Conservation (phyloP, 2,888 invertebrate species). For the Pollenia griseotomentosa region DNA sequence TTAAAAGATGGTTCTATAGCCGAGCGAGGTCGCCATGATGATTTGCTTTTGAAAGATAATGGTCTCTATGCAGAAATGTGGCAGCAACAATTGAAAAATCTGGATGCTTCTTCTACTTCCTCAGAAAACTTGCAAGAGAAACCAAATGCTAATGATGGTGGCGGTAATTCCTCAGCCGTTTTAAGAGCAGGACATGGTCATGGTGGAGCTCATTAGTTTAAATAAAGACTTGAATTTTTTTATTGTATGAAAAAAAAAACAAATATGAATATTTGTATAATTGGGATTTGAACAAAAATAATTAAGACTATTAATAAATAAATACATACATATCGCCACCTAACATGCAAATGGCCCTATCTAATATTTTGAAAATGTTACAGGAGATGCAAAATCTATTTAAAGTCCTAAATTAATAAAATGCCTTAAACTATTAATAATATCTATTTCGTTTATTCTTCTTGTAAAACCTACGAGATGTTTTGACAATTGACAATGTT, state of each 20-base stretch:
- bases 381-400: too few relatives aligned
- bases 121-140: constrained; percentile 42
- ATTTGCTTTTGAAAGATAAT: constrained; percentile 88
- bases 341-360: too few relatives aligned
- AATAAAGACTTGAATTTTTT: constrained; percentile 26
- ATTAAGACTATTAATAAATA: background rate
- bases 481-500: too few relatives aligned
- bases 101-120: constrained; percentile 76
- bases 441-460: too few relatives aligned
- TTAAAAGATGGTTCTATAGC: constrained; percentile 95
- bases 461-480: too few relatives aligned
- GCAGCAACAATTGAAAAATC: constrained; percentile 90
- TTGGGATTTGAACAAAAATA: constrained; percentile 1
- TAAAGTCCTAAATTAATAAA: too few relatives aligned
- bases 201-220: constrained; percentile 75
- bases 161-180: constrained; percentile 33
- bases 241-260: background rate
- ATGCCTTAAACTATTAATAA: too few relatives aligned
- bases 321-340: too few relatives aligned
- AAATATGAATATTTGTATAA: constrained; percentile 11
- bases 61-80: constrained; percentile 97
- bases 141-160: constrained; percentile 12
- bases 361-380: too few relatives aligned
- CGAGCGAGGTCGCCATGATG: constrained; percentile 92
- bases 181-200: constrained; percentile 78